A percentile compares a stretch with the other conserved stretches of the same genome.
phyloP scores from a whole-genome alignment of 2,888 invertebrate species.

The Tigriopus californicus region DNA sequence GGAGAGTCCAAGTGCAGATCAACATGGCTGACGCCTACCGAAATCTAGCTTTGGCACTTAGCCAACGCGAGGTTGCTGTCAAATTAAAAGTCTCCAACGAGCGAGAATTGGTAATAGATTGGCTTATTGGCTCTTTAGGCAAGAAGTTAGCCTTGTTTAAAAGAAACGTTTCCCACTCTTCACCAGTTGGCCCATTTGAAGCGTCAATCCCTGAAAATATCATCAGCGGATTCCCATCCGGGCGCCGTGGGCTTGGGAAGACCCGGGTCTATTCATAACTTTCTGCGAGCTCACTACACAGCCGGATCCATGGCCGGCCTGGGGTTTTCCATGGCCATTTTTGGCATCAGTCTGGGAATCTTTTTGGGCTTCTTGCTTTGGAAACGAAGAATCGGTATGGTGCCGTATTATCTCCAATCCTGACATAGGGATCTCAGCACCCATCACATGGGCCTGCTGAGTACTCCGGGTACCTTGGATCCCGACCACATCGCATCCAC shows the following conservation, averaged over 20 bases:
- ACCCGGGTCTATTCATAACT: constrained; percentile 4
- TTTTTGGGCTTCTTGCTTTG: constrained; percentile 26
- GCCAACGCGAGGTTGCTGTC: constrained; percentile 23
- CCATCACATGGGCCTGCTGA: too few species aligned
- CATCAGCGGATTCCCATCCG: constrained; percentile 2
- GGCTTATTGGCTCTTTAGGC: too few species aligned
- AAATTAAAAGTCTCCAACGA: constrained; percentile 18
- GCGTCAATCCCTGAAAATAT: not conserved
- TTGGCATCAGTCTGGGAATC: constrained; percentile 25
- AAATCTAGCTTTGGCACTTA: constrained; percentile 23
- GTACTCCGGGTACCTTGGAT: too few species aligned
- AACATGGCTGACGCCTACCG: constrained; percentile 24
- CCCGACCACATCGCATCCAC: too few species aligned
- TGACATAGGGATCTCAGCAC: constrained; percentile 14
- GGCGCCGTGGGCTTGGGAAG: not conserved
- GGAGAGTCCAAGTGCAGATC: constrained; percentile 13
- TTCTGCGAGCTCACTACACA: constrained; percentile 20
- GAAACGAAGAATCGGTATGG: constrained; percentile 23
- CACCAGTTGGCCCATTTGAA: not conserved
- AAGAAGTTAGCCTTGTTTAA: too few species aligned
- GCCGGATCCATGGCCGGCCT: constrained; percentile 26
- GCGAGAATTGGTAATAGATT: constrained; percentile 8
- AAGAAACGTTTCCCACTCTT: not conserved
- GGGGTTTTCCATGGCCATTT: constrained; percentile 27
- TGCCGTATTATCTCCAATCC: constrained; percentile 21